A percentile compares a stretch with the other conserved stretches of the same genome.
phyloP scores from a whole-genome alignment of 2,113 vertebrate genomes.

The Xenotilapia longispinis region DNA sequence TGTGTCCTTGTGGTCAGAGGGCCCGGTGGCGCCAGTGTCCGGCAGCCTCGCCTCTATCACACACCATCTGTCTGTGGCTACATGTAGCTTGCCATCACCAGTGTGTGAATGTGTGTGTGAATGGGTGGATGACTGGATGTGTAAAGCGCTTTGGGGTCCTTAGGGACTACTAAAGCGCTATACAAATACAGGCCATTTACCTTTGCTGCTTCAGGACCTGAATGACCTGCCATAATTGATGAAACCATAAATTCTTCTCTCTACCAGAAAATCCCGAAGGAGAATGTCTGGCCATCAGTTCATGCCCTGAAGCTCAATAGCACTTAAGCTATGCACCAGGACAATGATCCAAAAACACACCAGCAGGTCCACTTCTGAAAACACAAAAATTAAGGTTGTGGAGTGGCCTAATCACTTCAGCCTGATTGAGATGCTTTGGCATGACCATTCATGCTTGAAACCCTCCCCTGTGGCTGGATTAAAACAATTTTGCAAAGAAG shows the following conservation, averaged over 20 bases:
- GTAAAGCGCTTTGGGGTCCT: not conserved
- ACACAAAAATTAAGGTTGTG: not conserved
- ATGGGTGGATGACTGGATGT: not conserved
- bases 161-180: not conserved
- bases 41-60: not conserved
- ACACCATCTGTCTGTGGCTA: not conserved
- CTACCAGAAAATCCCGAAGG: not conserved
- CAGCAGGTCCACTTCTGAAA: not conserved
- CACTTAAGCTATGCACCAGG: not conserved
- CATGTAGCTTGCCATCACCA: not conserved
- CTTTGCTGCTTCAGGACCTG: not conserved
- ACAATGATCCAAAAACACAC: not conserved
- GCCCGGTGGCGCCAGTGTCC: not conserved
- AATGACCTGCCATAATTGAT: not conserved
- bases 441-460: not conserved
- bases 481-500: not conserved
- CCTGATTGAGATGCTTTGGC: not conserved
- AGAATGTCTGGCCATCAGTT: not conserved
- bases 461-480: not conserved
- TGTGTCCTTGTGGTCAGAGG: not conserved
- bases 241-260: not conserved
- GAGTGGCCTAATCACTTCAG: not conserved
- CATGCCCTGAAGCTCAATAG: not conserved
- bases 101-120: not conserved
- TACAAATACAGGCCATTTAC: not conserved